Evolutionary conservation across 2,888 invertebrate genomes (phyloP).

Genomic region (Coelopa pilipes): DNA sequence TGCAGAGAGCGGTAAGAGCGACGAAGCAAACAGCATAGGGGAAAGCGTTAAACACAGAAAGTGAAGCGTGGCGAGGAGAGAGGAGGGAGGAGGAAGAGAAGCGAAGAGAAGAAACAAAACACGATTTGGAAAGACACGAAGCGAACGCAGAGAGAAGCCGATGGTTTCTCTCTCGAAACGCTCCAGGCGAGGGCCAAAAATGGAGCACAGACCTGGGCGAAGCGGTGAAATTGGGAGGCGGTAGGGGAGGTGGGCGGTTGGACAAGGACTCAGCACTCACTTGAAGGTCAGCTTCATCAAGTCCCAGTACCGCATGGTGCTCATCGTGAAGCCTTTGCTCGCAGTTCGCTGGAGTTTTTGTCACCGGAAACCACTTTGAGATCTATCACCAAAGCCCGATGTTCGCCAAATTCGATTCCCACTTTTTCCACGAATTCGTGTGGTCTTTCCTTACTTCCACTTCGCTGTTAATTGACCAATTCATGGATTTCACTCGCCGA

Average conservation of each 20-base stretch:
- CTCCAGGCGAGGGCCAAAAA: background rate
- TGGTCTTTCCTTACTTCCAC: background rate
- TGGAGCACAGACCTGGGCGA: background rate
- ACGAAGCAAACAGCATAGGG: background rate
- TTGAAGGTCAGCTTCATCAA: conserved; percentile 59
- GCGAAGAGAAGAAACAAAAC: background rate
- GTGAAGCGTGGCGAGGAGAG: too few relatives aligned
- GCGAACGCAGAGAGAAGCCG: background rate
- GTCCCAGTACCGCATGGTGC: conserved; percentile 54
- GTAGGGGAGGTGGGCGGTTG: too few relatives aligned
- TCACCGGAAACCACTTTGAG: too few relatives aligned
- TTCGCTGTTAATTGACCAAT: too few relatives aligned
- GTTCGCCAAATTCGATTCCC: too few relatives aligned
- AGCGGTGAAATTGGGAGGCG: background rate
- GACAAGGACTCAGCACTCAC: conserved; percentile 49
- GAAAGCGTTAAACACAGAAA: background rate
- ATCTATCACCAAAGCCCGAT: background rate
- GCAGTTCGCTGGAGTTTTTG: background rate
- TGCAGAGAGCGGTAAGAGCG: background rate
- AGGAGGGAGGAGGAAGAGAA: too few relatives aligned
- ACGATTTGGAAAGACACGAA: background rate
- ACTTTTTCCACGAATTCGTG: background rate
- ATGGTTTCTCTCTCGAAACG: background rate
- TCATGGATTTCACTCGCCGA: too few relatives aligned
- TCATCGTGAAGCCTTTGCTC: conserved; percentile 46